phyloP scores from a whole-genome alignment of 2,888 invertebrate genomes.

The Athetis lepigone region DNA sequence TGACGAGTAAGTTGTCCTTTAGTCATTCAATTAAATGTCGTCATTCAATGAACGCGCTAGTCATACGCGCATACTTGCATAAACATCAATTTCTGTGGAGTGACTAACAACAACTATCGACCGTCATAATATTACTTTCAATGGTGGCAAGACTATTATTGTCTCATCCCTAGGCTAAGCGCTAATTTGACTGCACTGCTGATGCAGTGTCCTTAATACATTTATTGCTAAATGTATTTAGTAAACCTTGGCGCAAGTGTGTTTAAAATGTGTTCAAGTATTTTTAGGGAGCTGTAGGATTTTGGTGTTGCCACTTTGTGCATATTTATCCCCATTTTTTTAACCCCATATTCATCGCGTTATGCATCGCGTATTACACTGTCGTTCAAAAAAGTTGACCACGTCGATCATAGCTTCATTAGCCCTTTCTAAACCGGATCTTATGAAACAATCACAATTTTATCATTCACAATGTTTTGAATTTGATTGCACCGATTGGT shows the following conservation, averaged over 20 bases:
- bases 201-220: not conserved
- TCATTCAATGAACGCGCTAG: too few species aligned
- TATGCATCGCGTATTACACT: not conserved
- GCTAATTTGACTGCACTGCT: not conserved
- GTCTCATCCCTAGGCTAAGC: too few species aligned
- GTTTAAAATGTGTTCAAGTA: slow-evolving; percentile 45
- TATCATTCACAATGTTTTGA: slow-evolving; percentile 69
- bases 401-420: slow-evolving; percentile 65
- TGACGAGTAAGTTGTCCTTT: too few species aligned
- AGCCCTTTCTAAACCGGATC: slow-evolving; percentile 73
- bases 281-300: slow-evolving; percentile 27
- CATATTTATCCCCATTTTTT: slow-evolving; percentile 2
- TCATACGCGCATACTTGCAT: too few species aligned
- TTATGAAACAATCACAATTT: slow-evolving; percentile 82
- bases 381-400: not conserved
- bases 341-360: not conserved
- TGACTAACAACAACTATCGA: too few species aligned
- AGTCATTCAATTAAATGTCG: too few species aligned
- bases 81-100: too few species aligned
- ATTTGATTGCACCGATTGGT: slow-evolving; percentile 79
- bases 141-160: too few species aligned
- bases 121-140: too few species aligned
- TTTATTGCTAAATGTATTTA: not conserved
- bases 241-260: not conserved
- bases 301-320: not conserved